phyloP scores from a whole-genome alignment of 2,888 invertebrate genomes.

The Hemicrepidius hirtus region DNA sequence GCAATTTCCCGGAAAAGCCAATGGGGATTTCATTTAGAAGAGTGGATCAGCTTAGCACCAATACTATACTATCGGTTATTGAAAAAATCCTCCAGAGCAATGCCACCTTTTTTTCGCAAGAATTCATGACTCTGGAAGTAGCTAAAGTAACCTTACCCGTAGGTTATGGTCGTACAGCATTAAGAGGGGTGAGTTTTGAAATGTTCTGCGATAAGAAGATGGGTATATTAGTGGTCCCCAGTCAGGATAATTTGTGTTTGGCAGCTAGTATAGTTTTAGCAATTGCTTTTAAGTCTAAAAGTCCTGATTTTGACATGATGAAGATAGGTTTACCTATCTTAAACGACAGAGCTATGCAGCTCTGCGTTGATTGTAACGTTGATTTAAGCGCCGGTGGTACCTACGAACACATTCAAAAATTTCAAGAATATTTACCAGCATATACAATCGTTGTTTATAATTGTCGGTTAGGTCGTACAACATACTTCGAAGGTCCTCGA shows the following conservation, averaged over 20 bases:
- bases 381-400: neutral
- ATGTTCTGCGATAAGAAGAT: no score
- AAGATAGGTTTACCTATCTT: neutral
- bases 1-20: neutral
- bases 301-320: neutral
- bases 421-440: neutral
- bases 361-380: no score
- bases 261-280: no score
- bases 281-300: neutral
- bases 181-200: neutral
- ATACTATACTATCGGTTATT: neutral
- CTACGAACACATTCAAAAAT: neutral
- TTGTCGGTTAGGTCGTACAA: neutral
- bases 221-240: no score
- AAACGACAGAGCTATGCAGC: neutral
- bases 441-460: neutral
- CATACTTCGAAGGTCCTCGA: neutral
- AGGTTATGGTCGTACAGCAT: neutral
- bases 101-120: neutral
- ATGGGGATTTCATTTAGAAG: neutral
- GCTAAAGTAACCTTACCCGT: neutral
- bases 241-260: no score
- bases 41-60: neutral
- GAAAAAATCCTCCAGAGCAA: neutral
- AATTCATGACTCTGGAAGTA: neutral